Conservation (phyloP, 2,113 vertebrate species). For the Vireo altiloquus region DNA sequence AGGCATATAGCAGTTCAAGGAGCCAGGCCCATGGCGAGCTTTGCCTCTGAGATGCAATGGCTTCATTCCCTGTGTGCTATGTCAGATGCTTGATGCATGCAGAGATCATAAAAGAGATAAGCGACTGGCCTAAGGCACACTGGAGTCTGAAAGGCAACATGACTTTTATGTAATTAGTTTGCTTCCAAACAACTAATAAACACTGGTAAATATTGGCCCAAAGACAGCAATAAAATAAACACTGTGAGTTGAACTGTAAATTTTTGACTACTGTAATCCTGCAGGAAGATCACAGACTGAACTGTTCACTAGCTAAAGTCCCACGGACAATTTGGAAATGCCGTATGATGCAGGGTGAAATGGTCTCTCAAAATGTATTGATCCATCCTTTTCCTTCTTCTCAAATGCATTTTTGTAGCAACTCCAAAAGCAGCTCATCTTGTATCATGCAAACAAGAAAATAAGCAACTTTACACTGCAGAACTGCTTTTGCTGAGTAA, state of each 20-base stretch:
- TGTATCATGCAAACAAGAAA: not conserved
- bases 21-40: not conserved
- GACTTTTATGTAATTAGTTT: not conserved
- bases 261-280: not conserved
- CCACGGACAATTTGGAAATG: not conserved
- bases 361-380: not conserved
- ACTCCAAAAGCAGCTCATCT: not conserved
- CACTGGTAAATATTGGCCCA: not conserved
- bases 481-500: not conserved
- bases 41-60: not conserved
- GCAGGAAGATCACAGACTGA: not conserved
- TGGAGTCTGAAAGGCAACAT: not conserved
- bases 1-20: not conserved
- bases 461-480: not conserved
- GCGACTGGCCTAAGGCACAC: not conserved
- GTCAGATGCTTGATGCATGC: not conserved
- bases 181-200: not conserved
- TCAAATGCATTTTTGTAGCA: not conserved
- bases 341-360: not conserved
- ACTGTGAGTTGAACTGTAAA: not conserved
- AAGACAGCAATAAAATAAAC: not conserved
- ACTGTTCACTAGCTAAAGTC: accelerated
- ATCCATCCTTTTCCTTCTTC: not conserved
- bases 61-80: not conserved
- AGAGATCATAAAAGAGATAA: not conserved